A percentile compares a stretch with the other conserved stretches of the same genome.
phyloP scores from a whole-genome alignment of 2,797 vertebrate genomes.

The Sebastes dallii region DNA sequence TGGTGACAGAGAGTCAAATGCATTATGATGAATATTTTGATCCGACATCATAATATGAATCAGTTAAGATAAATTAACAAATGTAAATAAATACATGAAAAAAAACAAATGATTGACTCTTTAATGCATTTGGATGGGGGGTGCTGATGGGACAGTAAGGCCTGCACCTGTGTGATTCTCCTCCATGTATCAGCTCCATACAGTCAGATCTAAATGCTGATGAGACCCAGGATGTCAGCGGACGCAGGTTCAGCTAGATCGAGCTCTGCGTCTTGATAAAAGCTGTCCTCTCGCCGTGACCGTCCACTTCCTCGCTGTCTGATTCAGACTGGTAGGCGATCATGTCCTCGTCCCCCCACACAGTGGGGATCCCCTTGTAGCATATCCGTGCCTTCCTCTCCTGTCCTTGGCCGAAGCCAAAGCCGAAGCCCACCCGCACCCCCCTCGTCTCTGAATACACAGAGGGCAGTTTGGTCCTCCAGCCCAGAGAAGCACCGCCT shows the following conservation, averaged over 20 bases:
- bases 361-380: constrained; percentile 94
- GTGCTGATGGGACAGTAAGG: constrained; percentile 51
- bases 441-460: constrained; percentile 74
- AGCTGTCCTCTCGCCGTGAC: constrained; percentile 91
- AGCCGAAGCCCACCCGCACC: constrained; percentile 71
- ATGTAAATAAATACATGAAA: constrained; percentile 45
- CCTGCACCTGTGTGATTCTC: constrained; percentile 18
- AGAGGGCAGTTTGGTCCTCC: constrained; percentile 89
- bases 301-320: constrained; percentile 89
- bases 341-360: constrained; percentile 90
- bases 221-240: background rate
- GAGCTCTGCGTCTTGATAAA: constrained; percentile 96
- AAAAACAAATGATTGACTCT: background rate
- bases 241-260: constrained; percentile 80
- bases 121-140: constrained; percentile 1
- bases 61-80: constrained; percentile 19
- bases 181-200: background rate
- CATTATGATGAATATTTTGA: constrained; percentile 14
- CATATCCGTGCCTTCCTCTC: constrained; percentile 86
- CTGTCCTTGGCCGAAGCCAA: constrained; percentile 77
- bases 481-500: constrained; percentile 76
- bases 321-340: constrained; percentile 87
- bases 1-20: constrained; percentile 10
- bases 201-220: constrained; percentile 21
- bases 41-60: background rate